A percentile compares a stretch with the other conserved stretches of the same genome.
These are phyloP conservation scores for Agrotis exclamationis DNA, from an alignment of 2,888 invertebrate species.

Conservation along the genomic window DNA sequence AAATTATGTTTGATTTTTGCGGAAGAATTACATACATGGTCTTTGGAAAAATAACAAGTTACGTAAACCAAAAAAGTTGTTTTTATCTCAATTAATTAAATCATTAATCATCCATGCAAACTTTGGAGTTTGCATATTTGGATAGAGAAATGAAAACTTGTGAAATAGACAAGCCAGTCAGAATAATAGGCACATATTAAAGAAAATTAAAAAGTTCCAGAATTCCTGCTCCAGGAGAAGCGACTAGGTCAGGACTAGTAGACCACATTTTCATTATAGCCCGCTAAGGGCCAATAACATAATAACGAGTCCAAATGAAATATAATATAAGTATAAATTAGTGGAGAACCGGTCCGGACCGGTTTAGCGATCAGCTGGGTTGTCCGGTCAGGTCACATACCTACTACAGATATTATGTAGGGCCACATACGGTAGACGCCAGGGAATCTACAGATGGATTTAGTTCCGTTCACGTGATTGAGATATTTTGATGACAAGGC, in stretches of 20 bases:
- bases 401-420: constrained; percentile 36
- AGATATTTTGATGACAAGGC: neutral
- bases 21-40: neutral
- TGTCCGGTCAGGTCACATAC: constrained; percentile 46
- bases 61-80: too few relatives aligned
- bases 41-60: constrained; percentile 24
- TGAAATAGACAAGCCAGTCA: neutral
- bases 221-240: neutral
- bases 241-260: constrained; percentile 15
- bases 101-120: too few relatives aligned
- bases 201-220: neutral
- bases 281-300: constrained; percentile 46
- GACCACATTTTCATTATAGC: constrained; percentile 29
- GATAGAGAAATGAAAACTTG: neutral
- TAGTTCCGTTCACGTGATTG: neutral
- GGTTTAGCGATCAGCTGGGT: constrained; percentile 65
- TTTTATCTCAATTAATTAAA: too few relatives aligned
- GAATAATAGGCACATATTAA: too few relatives aligned
- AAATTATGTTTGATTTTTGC: constrained; percentile 1
- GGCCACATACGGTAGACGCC: constrained; percentile 26
- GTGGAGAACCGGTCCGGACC: constrained; percentile 60
- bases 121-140: too few relatives aligned
- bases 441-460: constrained; percentile 1
- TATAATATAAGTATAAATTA: constrained; percentile 68
- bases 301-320: constrained; percentile 66